Conservation (phyloP, 2,113 vertebrate genomes). For the Vireo altiloquus region DNA sequence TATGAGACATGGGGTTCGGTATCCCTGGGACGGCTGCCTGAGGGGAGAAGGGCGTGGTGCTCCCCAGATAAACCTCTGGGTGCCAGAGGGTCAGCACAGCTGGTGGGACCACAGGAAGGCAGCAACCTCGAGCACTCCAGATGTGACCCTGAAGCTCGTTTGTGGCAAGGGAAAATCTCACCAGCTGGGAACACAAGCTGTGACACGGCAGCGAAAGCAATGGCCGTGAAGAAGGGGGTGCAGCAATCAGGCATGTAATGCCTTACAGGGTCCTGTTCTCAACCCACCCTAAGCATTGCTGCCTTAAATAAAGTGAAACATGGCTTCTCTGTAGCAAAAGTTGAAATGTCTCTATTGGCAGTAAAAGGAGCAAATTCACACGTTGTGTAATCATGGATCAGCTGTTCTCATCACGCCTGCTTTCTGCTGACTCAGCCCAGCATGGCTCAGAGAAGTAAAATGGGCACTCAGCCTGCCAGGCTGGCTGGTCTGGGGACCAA, state of each 20-base stretch:
- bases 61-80: too few relatives aligned
- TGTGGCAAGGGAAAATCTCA: background rate
- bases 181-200: rapidly evolving
- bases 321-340: rapidly evolving
- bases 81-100: background rate
- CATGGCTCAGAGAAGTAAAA: background rate
- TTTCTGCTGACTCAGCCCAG: background rate
- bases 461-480: background rate
- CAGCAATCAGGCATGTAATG: background rate
- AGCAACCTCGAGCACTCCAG: rapidly evolving
- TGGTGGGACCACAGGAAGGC: background rate
- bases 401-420: rapidly evolving
- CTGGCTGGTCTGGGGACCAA: background rate
- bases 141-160: rapidly evolving
- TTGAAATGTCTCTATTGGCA: background rate
- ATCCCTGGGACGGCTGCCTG: rapidly evolving
- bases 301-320: background rate
- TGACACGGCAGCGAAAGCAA: rapidly evolving
- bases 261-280: background rate
- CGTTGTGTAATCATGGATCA: background rate
- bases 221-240: background rate
- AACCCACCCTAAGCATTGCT: rapidly evolving
- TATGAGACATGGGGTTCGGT: rapidly evolving
- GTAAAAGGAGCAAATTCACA: rapidly evolving
- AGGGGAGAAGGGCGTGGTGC: too few relatives aligned